phyloP scores from a whole-genome alignment of 2,797 vertebrate species.

The Chiloscyllium punctatum region DNA sequence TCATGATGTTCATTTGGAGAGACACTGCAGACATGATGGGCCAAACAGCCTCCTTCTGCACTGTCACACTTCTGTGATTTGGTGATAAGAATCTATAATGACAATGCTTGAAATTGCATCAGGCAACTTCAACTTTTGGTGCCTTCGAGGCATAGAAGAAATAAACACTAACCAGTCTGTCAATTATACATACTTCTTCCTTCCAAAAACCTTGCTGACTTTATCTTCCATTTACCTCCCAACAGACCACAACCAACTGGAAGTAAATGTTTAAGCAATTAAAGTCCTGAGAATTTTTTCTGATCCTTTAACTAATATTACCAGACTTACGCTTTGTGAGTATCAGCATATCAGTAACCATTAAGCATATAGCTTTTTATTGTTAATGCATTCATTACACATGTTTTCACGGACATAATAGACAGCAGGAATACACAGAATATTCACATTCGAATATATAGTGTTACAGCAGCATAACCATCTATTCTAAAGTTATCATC shows the following conservation, averaged over 20 bases:
- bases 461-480: background rate
- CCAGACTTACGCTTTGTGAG: background rate
- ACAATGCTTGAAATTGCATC: background rate
- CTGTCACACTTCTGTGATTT: too few relatives aligned
- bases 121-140: background rate
- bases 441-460: background rate
- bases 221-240: background rate
- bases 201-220: background rate
- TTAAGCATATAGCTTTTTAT: background rate
- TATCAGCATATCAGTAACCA: background rate
- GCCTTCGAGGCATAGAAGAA: background rate
- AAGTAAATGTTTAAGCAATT: background rate
- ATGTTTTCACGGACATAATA: background rate
- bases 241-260: background rate
- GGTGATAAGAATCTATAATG: background rate
- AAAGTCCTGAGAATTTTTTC: background rate
- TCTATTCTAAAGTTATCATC: background rate
- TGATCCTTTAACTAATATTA: background rate
- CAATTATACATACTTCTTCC: background rate
- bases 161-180: background rate
- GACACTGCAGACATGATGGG: too few relatives aligned
- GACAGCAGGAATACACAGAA: background rate
- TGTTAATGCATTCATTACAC: background rate
- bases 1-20: too few relatives aligned
- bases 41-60: too few relatives aligned